Base-by-base conservation (phyloP, 2,888 invertebrate genomes). In the Notodonta dromedarius region DNA sequence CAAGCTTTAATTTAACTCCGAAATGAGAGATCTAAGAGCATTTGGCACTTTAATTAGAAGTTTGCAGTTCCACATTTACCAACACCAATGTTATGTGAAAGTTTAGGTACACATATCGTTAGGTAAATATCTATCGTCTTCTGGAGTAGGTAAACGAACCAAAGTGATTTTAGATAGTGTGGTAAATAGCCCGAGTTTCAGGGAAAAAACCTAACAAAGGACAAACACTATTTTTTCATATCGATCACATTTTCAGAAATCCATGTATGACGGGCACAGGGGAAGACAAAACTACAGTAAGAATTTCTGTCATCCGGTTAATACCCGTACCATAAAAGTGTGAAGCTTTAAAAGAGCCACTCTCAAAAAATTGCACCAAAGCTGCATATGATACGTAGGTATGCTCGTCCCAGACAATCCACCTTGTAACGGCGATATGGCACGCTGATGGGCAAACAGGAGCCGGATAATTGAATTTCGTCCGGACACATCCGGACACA, bases 391-490 rank as follows among this genome's bases (percentile, higher is more conserved):
- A n/a, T 50, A 16, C 50, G 7, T 16, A 2, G 16, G 16, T 7
- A 52, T 52, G 12, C 32, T 52, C 51, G 11, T 51, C 52, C 16
- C 52, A 16, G 32, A 40, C 40, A 58, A 58, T 44, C 8, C 12
- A 57, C 61, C 60, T 57, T 60, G 63, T 55, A 58, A 64, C 52
- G 58, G 62, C 59, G 61, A 65, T 63, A 73, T 60, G 54, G 56
- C 59, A 65, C 64, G 55, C 67, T 55, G 67, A 61, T 67, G 66
- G 60, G 65, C 63, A 66, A 72, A 76, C 76, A 69, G 63, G 58
- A 65, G 60, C 67, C 59, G 69, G 65, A 60, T 70, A 76, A 76
- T 76, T 73, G 64, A 66, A 74, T 74, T 75, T 66, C 63, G 63
- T 64, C 60, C 53, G 61, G 67, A 65, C 67, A 56, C 60, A 52